Conservation (phyloP, 2,113 vertebrate genomes). For the Amblyornis subalaris region DNA sequence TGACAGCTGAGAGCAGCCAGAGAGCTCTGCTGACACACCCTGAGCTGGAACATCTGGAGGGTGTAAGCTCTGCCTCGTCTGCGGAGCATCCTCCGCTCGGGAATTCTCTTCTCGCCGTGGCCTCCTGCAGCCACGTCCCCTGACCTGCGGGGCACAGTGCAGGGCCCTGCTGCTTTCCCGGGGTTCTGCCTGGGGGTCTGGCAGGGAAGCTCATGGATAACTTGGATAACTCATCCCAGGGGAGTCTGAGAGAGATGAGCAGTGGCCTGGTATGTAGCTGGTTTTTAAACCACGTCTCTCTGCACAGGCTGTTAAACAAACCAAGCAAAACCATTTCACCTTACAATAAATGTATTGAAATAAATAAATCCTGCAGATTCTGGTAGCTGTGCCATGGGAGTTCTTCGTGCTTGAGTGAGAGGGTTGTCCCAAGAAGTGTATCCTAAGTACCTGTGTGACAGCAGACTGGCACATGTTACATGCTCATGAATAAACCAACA, state of each 20-base stretch:
- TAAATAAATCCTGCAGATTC: not conserved
- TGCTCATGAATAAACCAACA: not conserved
- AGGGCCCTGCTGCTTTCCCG: not conserved
- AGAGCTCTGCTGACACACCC: constrained; percentile 21
- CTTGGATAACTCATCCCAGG: not conserved
- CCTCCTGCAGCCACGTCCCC: not conserved
- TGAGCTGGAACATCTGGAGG: constrained; percentile 47
- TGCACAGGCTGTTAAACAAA: not conserved
- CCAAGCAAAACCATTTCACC: not conserved
- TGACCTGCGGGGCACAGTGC: not conserved
- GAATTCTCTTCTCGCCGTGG: constrained; percentile 38
- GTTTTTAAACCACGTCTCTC: not conserved
- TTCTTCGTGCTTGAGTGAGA: not conserved
- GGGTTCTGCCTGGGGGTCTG: not conserved
- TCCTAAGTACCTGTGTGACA: not conserved
- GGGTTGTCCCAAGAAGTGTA: not conserved
- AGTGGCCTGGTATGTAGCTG: not conserved
- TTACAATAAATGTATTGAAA: not conserved
- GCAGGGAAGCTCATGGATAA: not conserved
- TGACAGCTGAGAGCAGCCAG: constrained; percentile 50
- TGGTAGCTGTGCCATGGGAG: not conserved
- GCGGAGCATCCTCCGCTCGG: not conserved
- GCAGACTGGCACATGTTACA: not conserved
- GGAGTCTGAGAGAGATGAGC: not conserved
- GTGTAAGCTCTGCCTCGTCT: not conserved